Evolutionary conservation across 2,888 invertebrate species (phyloP).

Genomic region (Cheilosia vernalis): DNA sequence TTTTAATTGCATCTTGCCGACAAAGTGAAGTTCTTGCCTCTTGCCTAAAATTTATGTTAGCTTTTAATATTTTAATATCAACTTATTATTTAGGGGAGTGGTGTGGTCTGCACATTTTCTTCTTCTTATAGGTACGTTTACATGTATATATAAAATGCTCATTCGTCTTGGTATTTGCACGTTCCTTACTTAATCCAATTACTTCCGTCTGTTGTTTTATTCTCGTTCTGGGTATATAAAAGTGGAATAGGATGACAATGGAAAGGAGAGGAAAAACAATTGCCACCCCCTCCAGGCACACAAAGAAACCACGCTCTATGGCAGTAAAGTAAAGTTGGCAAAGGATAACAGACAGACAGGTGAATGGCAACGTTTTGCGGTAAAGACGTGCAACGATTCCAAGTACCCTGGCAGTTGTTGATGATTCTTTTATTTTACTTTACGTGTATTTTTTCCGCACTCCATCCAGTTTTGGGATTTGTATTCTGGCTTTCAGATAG

Average conservation of each 20-base stretch:
- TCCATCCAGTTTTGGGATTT: neutral
- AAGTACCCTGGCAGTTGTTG: constrained; percentile 42
- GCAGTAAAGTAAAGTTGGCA: constrained; percentile 57
- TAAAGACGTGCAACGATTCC: constrained; percentile 69
- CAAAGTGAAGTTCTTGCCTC: constrained; percentile 29
- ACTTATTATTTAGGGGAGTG: constrained; percentile 61
- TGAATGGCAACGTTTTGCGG: constrained; percentile 69
- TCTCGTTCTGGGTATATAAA: constrained; percentile 48
- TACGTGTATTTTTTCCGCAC: neutral
- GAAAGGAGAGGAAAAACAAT: neutral
- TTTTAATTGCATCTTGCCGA: constrained; percentile 65
- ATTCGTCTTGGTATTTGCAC: constrained; percentile 45
- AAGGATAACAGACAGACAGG: constrained; percentile 70
- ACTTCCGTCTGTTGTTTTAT: constrained; percentile 66
- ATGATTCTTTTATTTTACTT: constrained; percentile 60
- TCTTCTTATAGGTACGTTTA: neutral
- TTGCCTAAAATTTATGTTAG: constrained; percentile 54
- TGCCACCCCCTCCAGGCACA: neutral
- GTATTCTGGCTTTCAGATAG: constrained; percentile 39
- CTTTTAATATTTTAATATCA: constrained; percentile 72
- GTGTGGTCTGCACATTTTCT: neutral
- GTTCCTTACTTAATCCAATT: constrained; percentile 67
- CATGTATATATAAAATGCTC: constrained; percentile 4
- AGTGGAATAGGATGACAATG: constrained; percentile 19
- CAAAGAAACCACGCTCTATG: constrained; percentile 35